A percentile compares a stretch with the other conserved stretches of the same genome.
These are phyloP conservation scores for Epiblema foenella DNA, from an alignment of 2,888 invertebrate genomes.

Conservation along the genomic window DNA sequence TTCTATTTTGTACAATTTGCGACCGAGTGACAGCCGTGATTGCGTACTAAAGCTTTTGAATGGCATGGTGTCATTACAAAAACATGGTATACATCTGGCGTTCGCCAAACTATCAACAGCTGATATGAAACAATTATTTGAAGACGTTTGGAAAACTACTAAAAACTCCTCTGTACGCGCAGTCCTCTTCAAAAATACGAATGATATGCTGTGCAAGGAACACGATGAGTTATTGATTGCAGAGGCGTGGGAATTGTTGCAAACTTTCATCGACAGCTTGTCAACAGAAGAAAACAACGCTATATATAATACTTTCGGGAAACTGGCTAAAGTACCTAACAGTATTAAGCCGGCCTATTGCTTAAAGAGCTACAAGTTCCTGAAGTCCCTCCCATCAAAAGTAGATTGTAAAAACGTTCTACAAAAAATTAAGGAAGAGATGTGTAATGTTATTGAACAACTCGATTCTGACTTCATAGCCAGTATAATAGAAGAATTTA, in stretches of 20 bases:
- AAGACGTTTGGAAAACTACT: constrained; percentile 59
- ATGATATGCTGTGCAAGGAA: constrained; percentile 54
- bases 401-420: constrained; percentile 49
- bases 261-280: constrained; percentile 60
- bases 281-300: constrained; percentile 57
- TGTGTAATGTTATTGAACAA: constrained; percentile 51
- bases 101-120: constrained; percentile 55
- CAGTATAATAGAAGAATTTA: constrained; percentile 51
- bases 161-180: constrained; percentile 61
- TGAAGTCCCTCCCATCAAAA: constrained; percentile 55
- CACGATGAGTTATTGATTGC: constrained; percentile 51
- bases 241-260: constrained; percentile 58
- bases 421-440: constrained; percentile 47
- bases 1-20: constrained; percentile 67
- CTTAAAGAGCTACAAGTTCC: constrained; percentile 57
- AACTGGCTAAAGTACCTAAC: constrained; percentile 52
- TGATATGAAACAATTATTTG: constrained; percentile 57
- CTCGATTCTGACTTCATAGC: constrained; percentile 56
- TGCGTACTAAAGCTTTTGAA: constrained; percentile 61
- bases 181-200: constrained; percentile 58
- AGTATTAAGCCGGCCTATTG: constrained; percentile 55
- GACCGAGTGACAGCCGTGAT: constrained; percentile 50
- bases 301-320: constrained; percentile 55
- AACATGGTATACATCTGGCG: constrained; percentile 61
- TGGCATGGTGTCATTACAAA: constrained; percentile 57